These are phyloP conservation scores for Volucella zonaria DNA, from an alignment of 2,888 invertebrate genomes.

Conservation along the genomic window DNA sequence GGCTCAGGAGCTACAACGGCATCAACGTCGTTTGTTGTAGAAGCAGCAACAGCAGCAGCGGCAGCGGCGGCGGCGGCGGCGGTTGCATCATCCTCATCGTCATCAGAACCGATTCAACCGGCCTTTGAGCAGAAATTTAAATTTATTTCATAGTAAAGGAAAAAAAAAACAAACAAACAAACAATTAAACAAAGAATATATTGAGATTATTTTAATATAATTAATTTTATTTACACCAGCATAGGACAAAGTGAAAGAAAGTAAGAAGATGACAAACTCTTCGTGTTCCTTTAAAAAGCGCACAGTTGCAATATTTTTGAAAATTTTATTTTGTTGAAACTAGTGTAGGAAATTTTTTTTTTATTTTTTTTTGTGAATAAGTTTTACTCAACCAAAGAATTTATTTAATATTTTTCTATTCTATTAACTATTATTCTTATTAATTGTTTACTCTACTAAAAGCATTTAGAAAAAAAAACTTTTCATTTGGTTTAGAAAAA, in stretches of 20 bases:
- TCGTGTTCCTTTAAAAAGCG: slow-evolving; percentile 51
- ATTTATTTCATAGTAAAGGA: slow-evolving; percentile 65
- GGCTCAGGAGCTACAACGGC: slow-evolving; percentile 38
- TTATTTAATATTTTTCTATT: slow-evolving; percentile 41
- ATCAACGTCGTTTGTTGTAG: slow-evolving; percentile 62
- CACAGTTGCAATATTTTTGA: slow-evolving; percentile 64
- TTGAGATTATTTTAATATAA: slow-evolving; percentile 45
- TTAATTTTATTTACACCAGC: slow-evolving; percentile 21
- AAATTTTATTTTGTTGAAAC: slow-evolving; percentile 22
- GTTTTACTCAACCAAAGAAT: slow-evolving; percentile 66
- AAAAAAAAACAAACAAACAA: slow-evolving; percentile 1
- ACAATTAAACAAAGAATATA: background rate
- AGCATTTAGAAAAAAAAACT: slow-evolving; percentile 60
- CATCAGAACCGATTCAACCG: slow-evolving; percentile 51
- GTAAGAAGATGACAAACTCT: slow-evolving; percentile 16
- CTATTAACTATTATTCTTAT: slow-evolving; percentile 7
- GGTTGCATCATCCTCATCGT: slow-evolving; percentile 7
- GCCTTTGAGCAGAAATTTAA: slow-evolving; percentile 61
- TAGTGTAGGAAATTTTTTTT: background rate
- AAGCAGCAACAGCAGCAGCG: slow-evolving; percentile 42
- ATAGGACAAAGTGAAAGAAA: slow-evolving; percentile 18
- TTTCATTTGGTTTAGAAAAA: slow-evolving; percentile 15
- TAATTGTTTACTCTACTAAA: slow-evolving; percentile 38
- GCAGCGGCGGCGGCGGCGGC: slow-evolving; percentile 43
- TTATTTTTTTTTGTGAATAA: slow-evolving; percentile 29